phyloP scores from a whole-genome alignment of 2,113 vertebrate species.

The Diphyllodes magnificus region DNA sequence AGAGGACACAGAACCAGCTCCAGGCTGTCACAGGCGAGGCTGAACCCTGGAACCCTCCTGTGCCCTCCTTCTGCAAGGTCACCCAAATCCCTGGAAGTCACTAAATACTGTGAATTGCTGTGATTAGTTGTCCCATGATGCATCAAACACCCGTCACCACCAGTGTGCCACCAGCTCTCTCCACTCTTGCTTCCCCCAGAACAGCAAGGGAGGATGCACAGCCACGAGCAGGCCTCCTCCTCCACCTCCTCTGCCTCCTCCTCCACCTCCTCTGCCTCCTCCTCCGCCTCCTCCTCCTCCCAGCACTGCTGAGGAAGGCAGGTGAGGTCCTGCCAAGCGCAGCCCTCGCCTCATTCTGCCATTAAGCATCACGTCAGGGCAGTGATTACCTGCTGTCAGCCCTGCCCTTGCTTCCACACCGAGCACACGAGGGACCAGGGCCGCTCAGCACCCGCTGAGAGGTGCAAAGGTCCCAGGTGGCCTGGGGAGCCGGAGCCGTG shows the following conservation, averaged over 20 bases:
- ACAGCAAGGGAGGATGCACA: neutral
- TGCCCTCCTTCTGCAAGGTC: neutral
- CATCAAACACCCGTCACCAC: neutral
- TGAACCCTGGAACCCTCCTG: neutral
- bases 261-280: neutral
- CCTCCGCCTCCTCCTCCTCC: neutral
- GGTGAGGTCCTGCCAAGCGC: neutral
- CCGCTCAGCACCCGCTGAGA: neutral
- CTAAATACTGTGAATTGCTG: neutral
- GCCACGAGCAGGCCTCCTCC: neutral
- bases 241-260: neutral
- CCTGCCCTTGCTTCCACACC: fast-evolving
- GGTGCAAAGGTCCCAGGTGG: neutral
- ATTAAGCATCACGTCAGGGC: neutral
- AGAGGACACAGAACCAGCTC: neutral
- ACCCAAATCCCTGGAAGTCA: neutral
- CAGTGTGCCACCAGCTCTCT: neutral
- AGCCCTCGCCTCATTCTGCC: slow-evolving; percentile 44
- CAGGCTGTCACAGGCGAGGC: neutral
- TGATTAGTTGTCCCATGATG: fast-evolving
- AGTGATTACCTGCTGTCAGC: neutral
- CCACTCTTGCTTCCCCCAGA: neutral
- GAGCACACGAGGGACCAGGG: neutral
- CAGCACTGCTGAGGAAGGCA: neutral
- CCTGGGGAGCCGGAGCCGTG: neutral